These are phyloP conservation scores for Pseudocheirus occidentalis DNA, from an alignment of 2,797 vertebrate species.

Conservation along the genomic window DNA sequence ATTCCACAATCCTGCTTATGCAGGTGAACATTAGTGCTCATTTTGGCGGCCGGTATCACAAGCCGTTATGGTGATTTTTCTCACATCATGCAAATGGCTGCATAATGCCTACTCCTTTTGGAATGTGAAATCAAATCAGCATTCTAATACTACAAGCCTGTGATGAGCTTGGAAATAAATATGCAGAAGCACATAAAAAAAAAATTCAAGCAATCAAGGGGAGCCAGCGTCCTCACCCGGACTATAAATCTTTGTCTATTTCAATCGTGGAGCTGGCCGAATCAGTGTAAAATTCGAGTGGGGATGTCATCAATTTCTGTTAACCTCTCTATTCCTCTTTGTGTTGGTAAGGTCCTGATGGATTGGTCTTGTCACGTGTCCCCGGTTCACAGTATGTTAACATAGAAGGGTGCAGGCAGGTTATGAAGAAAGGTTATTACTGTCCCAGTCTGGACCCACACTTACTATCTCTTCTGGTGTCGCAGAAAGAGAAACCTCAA, in stretches of 20 bases:
- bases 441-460: constrained; percentile 88
- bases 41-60: constrained; percentile 84
- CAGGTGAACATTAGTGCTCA: constrained; percentile 86
- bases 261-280: constrained; percentile 96
- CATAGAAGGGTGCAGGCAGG: constrained; percentile 97
- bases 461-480: constrained; percentile 83
- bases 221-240: constrained; percentile 89
- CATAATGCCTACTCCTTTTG: constrained; percentile 87
- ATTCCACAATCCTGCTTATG: constrained; percentile 80
- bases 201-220: constrained; percentile 96
- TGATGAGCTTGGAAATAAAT: constrained; percentile 98
- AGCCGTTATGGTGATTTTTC: constrained; percentile 87
- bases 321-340: constrained; percentile 98
- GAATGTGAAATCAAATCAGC: constrained; percentile 97
- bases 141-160: constrained; percentile 92
- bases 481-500: constrained; percentile 61
- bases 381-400: constrained; percentile 99
- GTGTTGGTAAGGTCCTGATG: constrained; percentile 92
- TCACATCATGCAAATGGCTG: constrained; percentile 91
- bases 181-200: constrained; percentile 93
- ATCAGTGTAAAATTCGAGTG: constrained; percentile 96
- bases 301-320: constrained; percentile 99
- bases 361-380: constrained; percentile 99
- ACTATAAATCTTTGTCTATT: constrained; percentile 99
- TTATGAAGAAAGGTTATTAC: constrained; percentile 94